phyloP scores from a whole-genome alignment of 2,888 invertebrate genomes.

The Amblyjoppa proteus region DNA sequence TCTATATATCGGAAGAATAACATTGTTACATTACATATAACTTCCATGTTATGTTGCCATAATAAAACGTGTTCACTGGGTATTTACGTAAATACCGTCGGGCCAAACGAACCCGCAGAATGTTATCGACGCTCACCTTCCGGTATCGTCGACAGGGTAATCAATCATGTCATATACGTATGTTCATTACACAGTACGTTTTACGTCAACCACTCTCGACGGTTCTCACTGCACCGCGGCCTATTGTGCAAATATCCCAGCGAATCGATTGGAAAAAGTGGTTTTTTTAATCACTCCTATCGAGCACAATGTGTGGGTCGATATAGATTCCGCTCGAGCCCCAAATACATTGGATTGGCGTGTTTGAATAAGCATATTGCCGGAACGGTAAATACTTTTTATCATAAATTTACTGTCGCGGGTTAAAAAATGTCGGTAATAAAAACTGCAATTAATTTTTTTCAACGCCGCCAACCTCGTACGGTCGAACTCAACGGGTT shows the following conservation, averaged over 20 bases:
- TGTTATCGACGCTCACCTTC: background rate
- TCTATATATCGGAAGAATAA: too few relatives aligned
- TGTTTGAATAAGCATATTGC: slow-evolving; percentile 2
- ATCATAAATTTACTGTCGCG: too few relatives aligned
- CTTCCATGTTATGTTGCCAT: too few relatives aligned
- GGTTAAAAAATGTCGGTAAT: too few relatives aligned
- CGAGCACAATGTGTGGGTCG: background rate
- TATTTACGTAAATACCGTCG: background rate
- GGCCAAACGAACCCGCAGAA: background rate
- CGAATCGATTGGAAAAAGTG: slow-evolving; percentile 2
- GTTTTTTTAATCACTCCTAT: background rate
- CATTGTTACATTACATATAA: too few relatives aligned
- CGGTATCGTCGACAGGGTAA: background rate
- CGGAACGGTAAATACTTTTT: background rate
- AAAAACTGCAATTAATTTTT: too few relatives aligned
- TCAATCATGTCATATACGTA: background rate
- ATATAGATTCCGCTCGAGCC: background rate
- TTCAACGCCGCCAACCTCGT: background rate
- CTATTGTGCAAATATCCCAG: background rate
- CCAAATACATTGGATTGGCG: background rate
- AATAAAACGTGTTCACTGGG: background rate
- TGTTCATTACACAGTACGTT: slow-evolving; percentile 10
- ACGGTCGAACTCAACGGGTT: too few relatives aligned
- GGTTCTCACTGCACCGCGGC: background rate
- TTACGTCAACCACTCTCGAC: background rate